Conservation (phyloP, 2,888 invertebrate species). For the Clostera curtula region DNA sequence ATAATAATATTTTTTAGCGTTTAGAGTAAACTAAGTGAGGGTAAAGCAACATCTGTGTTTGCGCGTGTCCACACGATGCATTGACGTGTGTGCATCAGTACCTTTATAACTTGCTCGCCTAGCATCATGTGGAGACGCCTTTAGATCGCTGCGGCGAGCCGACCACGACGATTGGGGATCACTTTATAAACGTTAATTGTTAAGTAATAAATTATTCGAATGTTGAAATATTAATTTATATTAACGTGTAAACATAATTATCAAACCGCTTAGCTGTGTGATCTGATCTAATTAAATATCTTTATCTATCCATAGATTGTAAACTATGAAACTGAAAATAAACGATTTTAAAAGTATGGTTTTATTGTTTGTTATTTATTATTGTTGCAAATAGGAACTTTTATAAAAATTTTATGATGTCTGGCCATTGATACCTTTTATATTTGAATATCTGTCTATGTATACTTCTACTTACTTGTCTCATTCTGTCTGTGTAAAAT, state of each 20-base stretch:
- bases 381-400: constrained; percentile 11
- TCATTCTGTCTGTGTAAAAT: too few relatives aligned
- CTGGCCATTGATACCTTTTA: too few relatives aligned
- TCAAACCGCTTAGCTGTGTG: constrained; percentile 68
- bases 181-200: constrained; percentile 63
- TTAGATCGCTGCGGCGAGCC: constrained; percentile 33
- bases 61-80: too few relatives aligned
- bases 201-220: constrained; percentile 68
- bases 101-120: too few relatives aligned
- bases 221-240: constrained; percentile 68
- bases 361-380: constrained; percentile 56
- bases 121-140: too few relatives aligned
- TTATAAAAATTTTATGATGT: too few relatives aligned
- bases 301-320: constrained; percentile 69
- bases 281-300: constrained; percentile 68
- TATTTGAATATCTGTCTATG: too few relatives aligned
- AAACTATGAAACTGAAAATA: constrained; percentile 68
- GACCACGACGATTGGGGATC: constrained; percentile 62
- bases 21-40: constrained; percentile 36
- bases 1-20: constrained; percentile 48
- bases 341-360: constrained; percentile 60
- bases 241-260: constrained; percentile 61
- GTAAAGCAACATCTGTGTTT: constrained; percentile 59
- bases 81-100: too few relatives aligned
- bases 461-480: too few relatives aligned